Evolutionary conservation across 2,797 vertebrate genomes (phyloP).

Genomic region (Hybognathus amarus): DNA sequence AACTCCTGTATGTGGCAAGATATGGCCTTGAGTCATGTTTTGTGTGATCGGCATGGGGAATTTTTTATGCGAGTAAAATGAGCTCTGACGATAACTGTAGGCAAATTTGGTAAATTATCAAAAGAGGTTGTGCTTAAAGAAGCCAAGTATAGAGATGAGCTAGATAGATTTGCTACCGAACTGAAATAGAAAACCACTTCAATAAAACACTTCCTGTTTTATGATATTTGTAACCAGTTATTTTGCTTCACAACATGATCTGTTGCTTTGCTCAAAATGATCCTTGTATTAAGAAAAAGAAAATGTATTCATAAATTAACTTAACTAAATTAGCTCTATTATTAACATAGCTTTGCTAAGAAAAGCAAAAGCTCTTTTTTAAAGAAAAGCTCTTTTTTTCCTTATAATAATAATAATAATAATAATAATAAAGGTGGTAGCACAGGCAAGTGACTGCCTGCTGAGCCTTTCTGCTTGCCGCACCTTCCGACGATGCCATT

Average conservation of each 20-base stretch:
- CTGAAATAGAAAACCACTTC: neutral
- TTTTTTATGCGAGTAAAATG: neutral
- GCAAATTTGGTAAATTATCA: neutral
- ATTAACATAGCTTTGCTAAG: neutral
- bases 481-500: too few relatives aligned
- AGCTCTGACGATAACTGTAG: neutral
- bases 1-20: slow-evolving; percentile 6
- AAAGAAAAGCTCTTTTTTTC: neutral
- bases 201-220: neutral
- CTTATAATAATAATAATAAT: neutral
- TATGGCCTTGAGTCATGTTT: slow-evolving; percentile 37
- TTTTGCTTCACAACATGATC: neutral
- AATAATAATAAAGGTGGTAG: neutral
- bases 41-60: neutral
- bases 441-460: too few relatives aligned
- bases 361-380: neutral
- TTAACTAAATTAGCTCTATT: neutral
- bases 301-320: neutral
- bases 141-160: neutral
- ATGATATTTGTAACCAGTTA: neutral
- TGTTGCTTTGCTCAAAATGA: neutral
- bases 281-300: neutral
- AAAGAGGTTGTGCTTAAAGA: neutral
- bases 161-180: neutral
- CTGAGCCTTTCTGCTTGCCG: too few relatives aligned